A percentile compares a stretch with the other conserved stretches of the same genome.
Conservation (phyloP, 1,140 invertebrate species). For the Bombus waltoni region DNA sequence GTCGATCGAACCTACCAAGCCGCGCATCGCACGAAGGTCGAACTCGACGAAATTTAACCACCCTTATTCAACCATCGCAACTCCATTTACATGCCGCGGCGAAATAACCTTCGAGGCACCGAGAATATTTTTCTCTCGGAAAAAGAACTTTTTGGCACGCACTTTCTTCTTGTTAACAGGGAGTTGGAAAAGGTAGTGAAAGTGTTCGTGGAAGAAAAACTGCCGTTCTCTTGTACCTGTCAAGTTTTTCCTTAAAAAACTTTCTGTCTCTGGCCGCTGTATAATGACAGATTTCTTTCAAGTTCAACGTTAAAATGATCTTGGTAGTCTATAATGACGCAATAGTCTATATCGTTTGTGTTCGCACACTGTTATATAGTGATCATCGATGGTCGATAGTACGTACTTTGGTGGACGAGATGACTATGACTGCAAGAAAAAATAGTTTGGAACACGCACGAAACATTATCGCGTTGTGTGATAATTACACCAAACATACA, state of each 20-base stretch:
- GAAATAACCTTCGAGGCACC: slow-evolving; percentile 38
- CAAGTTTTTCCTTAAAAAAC: background rate
- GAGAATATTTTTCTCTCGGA: slow-evolving; percentile 20
- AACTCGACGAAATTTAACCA: slow-evolving; percentile 45
- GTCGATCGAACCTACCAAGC: slow-evolving; percentile 38
- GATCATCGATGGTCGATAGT: no score
- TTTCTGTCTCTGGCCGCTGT: background rate
- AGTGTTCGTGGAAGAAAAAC: background rate
- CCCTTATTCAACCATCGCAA: slow-evolving; percentile 22
- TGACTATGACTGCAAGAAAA: background rate
- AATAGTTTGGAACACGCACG: background rate
- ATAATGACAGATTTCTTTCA: background rate
- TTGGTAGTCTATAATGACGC: no score
- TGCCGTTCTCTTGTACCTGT: no score
- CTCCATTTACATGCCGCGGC: slow-evolving; percentile 50
- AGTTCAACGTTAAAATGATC: background rate
- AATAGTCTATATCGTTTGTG: background rate
- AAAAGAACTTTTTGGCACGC: slow-evolving; percentile 28
- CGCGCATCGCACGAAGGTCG: slow-evolving; percentile 55
- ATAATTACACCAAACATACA: background rate
- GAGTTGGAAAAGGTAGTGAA: background rate
- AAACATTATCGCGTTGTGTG: background rate
- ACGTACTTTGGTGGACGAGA: background rate
- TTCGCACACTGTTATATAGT: background rate
- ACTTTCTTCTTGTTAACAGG: slow-evolving; percentile 17